Evolutionary conservation across 1,140 invertebrate species (phyloP), one percentile per base, ranked within the genome.

Genomic region (Armadillidium nasatum): DNA sequence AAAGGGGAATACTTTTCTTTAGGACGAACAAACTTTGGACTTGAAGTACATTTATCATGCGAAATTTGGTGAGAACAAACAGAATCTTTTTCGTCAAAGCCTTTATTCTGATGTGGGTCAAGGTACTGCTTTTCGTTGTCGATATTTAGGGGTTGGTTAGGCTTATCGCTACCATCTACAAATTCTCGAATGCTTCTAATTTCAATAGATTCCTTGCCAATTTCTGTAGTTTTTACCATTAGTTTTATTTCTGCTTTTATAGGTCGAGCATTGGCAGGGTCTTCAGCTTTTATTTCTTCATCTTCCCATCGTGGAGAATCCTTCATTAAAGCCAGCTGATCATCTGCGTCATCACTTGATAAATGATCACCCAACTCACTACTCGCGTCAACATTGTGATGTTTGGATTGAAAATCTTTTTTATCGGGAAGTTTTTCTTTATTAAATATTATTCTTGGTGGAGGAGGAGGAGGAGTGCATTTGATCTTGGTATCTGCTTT

Each of bases 211-310:
- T 87, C 86, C 83, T 85, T 85, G 11, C 87, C 87, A 79, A 82
- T 79, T 71, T 87, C 86, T 21, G 82, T 82, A 3, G 87, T 87
- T 84, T 85, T 86, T 0, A 88, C 87, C 54, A 88, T 76, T 3
- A 88, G 82, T 82, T 87, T 88, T 11, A 88, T 84, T 81, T 88
- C 87, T 60, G 86, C 86, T 78, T 84, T 84, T 46, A 84, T 83
- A 19, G 82, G 72, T 66, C 81, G 81, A 73, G 77, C 72, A n/a
- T 78, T 77, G 71, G 78, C 74, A 66, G 46, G 72, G 0, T 80
- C 79, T 73, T 77, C 77, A 43, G 77, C 79, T 68, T 81, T 75
- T 22, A 81, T 81, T 72, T 81, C 79, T 72, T 81, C 79, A 46
- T 81, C 79, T 76, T 81, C 79, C 79, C 79, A 81, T 11, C 75